Evolutionary conservation across 2,113 vertebrate species (phyloP).

Genomic region (Amphiprion percula): DNA sequence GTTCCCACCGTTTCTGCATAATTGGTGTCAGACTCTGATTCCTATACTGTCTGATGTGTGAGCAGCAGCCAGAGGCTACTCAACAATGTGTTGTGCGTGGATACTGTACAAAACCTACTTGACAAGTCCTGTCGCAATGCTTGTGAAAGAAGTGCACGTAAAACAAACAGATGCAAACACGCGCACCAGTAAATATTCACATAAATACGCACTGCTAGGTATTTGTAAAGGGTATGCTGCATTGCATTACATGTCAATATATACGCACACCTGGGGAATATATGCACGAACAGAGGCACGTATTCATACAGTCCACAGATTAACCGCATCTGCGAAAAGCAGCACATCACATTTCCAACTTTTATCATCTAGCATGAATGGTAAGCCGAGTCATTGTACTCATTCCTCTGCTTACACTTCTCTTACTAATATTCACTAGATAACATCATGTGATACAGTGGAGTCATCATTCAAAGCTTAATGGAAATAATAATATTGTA

Average conservation of each 20-base stretch:
- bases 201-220: conserved; percentile 32
- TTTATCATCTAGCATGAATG: conserved; percentile 3
- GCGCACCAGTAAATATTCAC: conserved; percentile 13
- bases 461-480: conserved; percentile 15
- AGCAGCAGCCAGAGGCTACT: conserved; percentile 67
- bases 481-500: neutral
- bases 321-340: conserved; percentile 5
- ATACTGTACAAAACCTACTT: conserved; percentile 68
- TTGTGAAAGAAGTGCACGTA: conserved; percentile 35
- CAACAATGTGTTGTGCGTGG: conserved; percentile 46
- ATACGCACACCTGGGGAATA: neutral
- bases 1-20: conserved; percentile 75
- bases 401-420: neutral
- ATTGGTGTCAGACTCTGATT: conserved; percentile 80
- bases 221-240: conserved; percentile 23
- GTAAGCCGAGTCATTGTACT: conserved; percentile 13
- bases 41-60: conserved; percentile 70
- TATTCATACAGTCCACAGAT: neutral
- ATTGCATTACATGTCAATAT: conserved; percentile 1
- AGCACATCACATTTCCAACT: conserved; percentile 2
- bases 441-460: conserved; percentile 10
- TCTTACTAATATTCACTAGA: conserved; percentile 21
- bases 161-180: conserved; percentile 59
- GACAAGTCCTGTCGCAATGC: conserved; percentile 56
- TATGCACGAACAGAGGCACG: neutral